Conservation (phyloP, 1,140 invertebrate genomes). For the Batillaria attramentaria region DNA sequence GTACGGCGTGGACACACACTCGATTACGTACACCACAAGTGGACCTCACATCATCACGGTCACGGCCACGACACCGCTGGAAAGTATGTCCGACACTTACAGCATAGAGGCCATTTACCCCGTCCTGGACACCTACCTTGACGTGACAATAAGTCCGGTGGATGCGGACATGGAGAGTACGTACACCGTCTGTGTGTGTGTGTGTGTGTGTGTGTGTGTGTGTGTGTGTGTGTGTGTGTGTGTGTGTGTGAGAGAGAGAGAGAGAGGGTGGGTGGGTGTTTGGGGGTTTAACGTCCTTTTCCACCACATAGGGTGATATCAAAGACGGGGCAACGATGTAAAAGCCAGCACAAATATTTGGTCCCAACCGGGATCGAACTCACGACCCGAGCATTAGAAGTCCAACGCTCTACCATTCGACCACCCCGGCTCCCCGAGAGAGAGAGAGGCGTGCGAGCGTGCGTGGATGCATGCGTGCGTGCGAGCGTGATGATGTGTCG, state of each 20-base stretch:
- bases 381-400: too few species aligned
- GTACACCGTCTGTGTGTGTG: constrained; percentile 6
- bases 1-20: constrained; percentile 44
- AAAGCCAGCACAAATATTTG: too few species aligned
- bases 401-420: too few species aligned
- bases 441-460: too few species aligned
- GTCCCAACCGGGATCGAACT: too few species aligned
- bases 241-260: background rate
- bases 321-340: too few species aligned
- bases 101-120: constrained; percentile 51
- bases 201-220: constrained; percentile 24
- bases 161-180: background rate
- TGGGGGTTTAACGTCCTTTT: too few species aligned
- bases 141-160: constrained; percentile 19
- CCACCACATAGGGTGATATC: too few species aligned
- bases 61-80: constrained; percentile 47
- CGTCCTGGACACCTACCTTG: constrained; percentile 42
- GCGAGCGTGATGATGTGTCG: background rate
- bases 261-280: constrained; percentile 28
- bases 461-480: too few species aligned
- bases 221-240: constrained; percentile 16
- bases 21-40: constrained; percentile 46
- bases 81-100: constrained; percentile 43
- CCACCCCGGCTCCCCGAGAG: too few species aligned
- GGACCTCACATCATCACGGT: constrained; percentile 51